Base-by-base conservation (phyloP, 2,888 invertebrate species). In the Chrysodeixis includens region DNA sequence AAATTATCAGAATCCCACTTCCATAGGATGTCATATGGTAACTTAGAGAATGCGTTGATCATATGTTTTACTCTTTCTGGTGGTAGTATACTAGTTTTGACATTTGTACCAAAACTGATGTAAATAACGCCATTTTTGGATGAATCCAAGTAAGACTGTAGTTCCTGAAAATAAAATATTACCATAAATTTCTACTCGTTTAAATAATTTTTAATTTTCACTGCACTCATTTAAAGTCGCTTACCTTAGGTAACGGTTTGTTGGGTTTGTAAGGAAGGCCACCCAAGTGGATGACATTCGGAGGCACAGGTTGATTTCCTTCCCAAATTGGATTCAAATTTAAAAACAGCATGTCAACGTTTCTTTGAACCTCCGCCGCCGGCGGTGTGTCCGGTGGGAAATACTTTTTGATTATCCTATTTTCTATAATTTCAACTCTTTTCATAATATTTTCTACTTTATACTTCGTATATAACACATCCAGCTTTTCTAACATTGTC, bases 91-190 rank as follows among this genome's bases (percentile, higher is more conserved):
- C 86, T 83, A 0, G 91, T 86, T 1, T 86, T 78, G 0, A 92
- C 86, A 35, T 92, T 92, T 0, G 94, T 90, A 0, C 95, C 95
- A 62, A 94, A 89, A 71, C 94, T 95, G 52, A 95, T 85, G 66
- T 92, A 93, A 1, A 95, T 88, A 0, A 94, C 92, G 0, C 94
- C 95, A 94, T n/a, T n/a, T n/a, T n/a, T n/a, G n/a, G n/a, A n/a
- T n/a, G n/a, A n/a, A n/a, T n/a, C n/a, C n/a, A n/a, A 69, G 66
- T 86, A 93, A 6, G 73, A 60, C 65, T 92, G 80, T 0, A 94
- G 74, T 8, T 92, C 91, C 92, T 93, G 65, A 30, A 83, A 83
- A 20, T 55, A 55, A 3, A 57, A 56, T 8, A 8, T n/a, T 6
- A 40, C 12, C 14, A n/a, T n/a, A n/a, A n/a, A n/a, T n/a, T n/a